phyloP scores from a whole-genome alignment of 2,888 invertebrate species.

The Pammene fasciana region DNA sequence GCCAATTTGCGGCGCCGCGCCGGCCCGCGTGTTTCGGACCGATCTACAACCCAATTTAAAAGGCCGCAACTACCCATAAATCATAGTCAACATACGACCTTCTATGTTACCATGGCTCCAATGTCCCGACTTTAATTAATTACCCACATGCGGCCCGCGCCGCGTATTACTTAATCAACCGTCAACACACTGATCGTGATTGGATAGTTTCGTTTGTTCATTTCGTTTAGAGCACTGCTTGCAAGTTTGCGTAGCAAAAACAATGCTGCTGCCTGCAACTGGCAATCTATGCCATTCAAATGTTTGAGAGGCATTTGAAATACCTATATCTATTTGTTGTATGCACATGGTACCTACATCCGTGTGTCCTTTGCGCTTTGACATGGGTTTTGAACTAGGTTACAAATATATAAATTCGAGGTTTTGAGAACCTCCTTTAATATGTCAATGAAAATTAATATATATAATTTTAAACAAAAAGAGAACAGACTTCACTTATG shows the following conservation, averaged over 20 bases:
- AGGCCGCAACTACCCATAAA: neutral
- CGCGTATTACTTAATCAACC: conserved; percentile 63
- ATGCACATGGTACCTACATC: neutral
- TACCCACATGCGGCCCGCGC: conserved; percentile 58
- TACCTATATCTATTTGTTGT: neutral
- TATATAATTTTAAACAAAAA: too few relatives aligned
- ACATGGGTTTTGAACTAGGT: neutral
- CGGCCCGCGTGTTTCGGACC: conserved; percentile 48
- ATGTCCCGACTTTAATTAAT: conserved; percentile 65
- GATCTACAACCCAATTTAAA: conserved; percentile 5
- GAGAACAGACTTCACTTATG: too few relatives aligned
- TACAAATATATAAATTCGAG: too few relatives aligned
- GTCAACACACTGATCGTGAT: conserved; percentile 60
- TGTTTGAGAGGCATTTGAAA: neutral
- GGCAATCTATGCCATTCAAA: conserved; percentile 7
- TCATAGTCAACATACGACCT: neutral
- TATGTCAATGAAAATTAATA: too few relatives aligned
- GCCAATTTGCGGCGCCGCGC: conserved; percentile 63
- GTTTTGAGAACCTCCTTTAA: too few relatives aligned
- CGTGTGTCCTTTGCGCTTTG: neutral
- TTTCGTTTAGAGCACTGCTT: conserved; percentile 50
- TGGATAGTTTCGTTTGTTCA: conserved; percentile 51
- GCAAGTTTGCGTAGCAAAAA: conserved; percentile 39
- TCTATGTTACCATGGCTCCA: conserved; percentile 32
- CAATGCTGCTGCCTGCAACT: conserved; percentile 9